Evolutionary conservation across 2,113 vertebrate species (phyloP).

Genomic region (Megalops atlanticus): DNA sequence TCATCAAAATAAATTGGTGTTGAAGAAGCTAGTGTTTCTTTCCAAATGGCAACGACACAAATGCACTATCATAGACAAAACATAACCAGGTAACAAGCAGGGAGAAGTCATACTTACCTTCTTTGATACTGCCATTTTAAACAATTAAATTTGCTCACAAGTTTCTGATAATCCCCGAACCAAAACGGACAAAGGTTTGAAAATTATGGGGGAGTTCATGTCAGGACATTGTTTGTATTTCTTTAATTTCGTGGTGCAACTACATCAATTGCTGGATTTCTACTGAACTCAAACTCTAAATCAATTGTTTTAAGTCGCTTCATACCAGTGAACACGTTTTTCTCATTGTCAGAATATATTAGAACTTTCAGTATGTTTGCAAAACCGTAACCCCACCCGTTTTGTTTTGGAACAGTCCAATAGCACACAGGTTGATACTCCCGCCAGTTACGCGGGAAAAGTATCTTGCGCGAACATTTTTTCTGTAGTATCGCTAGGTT

Average conservation of each 20-base stretch:
- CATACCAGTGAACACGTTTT: not conserved
- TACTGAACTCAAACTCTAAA: not conserved
- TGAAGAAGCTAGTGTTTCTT: no score
- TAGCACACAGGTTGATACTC: not conserved
- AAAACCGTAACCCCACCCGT: not conserved
- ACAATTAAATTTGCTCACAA: not conserved
- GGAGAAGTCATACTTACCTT: not conserved
- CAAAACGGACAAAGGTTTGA: not conserved
- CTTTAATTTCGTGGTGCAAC: not conserved
- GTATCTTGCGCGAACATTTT: no score
- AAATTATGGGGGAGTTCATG: not conserved
- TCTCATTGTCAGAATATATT: not conserved
- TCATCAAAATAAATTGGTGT: no score
- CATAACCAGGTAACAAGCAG: not conserved
- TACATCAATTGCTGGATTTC: not conserved
- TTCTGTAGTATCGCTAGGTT: no score
- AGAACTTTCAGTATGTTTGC: not conserved
- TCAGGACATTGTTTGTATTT: not conserved
- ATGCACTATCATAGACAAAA: no score
- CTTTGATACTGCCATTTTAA: slow-evolving; percentile 13
- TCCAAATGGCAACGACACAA: not conserved
- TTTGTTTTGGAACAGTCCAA: slow-evolving; percentile 1
- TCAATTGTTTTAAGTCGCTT: not conserved
- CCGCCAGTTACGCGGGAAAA: slow-evolving; percentile 7
- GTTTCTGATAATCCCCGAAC: not conserved